Base-by-base conservation (phyloP, 2,113 vertebrate species). In the Ophthalmolycus amberensis region DNA sequence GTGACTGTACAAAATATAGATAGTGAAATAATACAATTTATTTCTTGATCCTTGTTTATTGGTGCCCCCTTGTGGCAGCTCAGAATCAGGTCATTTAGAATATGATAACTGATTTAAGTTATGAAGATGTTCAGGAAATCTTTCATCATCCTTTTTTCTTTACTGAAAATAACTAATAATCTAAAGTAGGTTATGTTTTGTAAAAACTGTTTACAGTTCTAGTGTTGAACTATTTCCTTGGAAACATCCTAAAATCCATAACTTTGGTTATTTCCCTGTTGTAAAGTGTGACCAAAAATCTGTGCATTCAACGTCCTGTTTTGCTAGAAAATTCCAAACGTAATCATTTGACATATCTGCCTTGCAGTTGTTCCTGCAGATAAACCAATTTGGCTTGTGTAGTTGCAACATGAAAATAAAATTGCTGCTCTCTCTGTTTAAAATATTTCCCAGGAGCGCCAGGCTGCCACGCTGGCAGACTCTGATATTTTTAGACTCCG, bases 401-500 rank as follows among this genome's bases (percentile, higher is more conserved):
- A 63, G 16, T 14, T 18, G n/a, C 32, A 63, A 52, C 60, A 52
- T n/a, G 10, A 69, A 54, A 77, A 83, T 52, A 77, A 27, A 29
- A 32, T 40, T n/a, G 20, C 68, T 80, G 42, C 20, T 58, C 29
- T 48, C 18, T 69, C 29, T 27, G 20, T 62, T 64, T 54, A 1
- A 73, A 77, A 34, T 25, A 22, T 22, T 38, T 68, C 44, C 72
- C 37, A 2, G 54, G 27, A 76, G 71, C 6, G 20, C 7, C 62
- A 29, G n/a, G 38, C 6, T 37, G 64, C 66, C n/a, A 34, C 29
- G 38, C 42, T 56, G 56, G 65, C 62, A 77, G 72, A 71, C 40
- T 14, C 9, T 6, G 72, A 82, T 90, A 90, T 91, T 90, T 90
- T 80, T 89, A 88, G 87, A 80, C 12, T 16, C 22, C 11, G 25